phyloP scores from a whole-genome alignment of 2,113 vertebrate genomes.

The Eudyptes chrysolophus region DNA sequence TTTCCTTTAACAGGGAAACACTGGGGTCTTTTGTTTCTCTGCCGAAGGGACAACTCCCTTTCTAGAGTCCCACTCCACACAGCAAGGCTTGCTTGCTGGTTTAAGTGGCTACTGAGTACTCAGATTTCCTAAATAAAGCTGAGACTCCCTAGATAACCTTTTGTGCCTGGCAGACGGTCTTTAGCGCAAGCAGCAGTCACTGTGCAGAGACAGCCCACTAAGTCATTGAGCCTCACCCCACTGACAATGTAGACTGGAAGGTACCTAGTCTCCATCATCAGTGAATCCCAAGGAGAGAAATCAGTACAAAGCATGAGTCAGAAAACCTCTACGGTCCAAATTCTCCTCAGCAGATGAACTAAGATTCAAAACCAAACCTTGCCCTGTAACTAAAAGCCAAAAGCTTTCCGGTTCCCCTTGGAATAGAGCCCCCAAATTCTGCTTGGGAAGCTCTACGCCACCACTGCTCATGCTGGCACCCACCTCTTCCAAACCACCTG shows the following conservation, averaged over 20 bases:
- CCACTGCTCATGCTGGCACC: background rate
- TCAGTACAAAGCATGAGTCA: background rate
- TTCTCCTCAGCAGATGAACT: background rate
- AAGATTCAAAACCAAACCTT: background rate
- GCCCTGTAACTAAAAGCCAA: background rate
- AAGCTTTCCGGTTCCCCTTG: background rate
- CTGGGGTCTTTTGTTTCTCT: background rate
- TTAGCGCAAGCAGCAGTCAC: background rate
- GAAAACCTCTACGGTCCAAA: background rate
- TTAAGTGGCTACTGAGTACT: background rate
- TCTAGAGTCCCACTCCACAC: background rate
- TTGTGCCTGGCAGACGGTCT: background rate
- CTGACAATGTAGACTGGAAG: background rate
- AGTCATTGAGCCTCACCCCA: background rate
- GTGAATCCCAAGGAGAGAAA: background rate
- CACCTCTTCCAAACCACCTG: background rate
- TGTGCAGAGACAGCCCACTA: background rate
- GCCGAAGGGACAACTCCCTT: background rate
- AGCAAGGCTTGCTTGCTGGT: background rate
- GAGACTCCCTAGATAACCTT: background rate
- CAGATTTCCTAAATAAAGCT: background rate
- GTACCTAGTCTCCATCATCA: background rate
- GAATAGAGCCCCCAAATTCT: background rate
- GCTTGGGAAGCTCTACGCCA: background rate
- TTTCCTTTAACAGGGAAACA: background rate